Conservation (phyloP, 2,888 invertebrate genomes). For the Rotaria sp. region DNA sequence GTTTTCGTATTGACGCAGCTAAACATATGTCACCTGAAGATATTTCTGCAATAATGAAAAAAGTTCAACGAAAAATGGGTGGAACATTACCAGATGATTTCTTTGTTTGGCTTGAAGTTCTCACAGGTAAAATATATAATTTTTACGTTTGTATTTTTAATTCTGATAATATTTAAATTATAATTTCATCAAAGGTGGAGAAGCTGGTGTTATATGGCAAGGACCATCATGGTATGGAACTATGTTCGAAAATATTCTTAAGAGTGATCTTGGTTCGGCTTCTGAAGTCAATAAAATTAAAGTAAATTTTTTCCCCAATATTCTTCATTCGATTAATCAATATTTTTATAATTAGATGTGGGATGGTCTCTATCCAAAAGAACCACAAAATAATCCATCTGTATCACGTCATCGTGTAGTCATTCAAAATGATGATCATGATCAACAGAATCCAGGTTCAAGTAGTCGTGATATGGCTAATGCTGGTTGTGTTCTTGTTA, state of each 20-base stretch:
- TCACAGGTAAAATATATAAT: slow-evolving; percentile 13
- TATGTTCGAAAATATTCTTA: slow-evolving; percentile 33
- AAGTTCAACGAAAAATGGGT: slow-evolving; percentile 40
- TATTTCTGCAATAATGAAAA: slow-evolving; percentile 38
- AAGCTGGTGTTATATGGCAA: slow-evolving; percentile 38
- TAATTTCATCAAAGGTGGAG: slow-evolving; percentile 14
- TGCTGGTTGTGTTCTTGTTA: slow-evolving; percentile 39
- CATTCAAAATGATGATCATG: slow-evolving; percentile 41
- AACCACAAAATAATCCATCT: slow-evolving; percentile 35
- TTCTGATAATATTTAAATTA: too few species aligned
- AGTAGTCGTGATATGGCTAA: slow-evolving; percentile 40
- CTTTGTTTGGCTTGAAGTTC: slow-evolving; percentile 40
- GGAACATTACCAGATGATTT: slow-evolving; percentile 40
- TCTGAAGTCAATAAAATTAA: slow-evolving; percentile 39
- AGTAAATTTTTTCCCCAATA: background rate
- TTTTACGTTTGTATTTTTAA: too few species aligned
- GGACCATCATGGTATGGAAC: slow-evolving; percentile 40
- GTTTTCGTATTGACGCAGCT: slow-evolving; percentile 40
- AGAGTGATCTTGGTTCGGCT: slow-evolving; percentile 35
- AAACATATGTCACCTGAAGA: slow-evolving; percentile 40
- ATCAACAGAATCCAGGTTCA: slow-evolving; percentile 40
- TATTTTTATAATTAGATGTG: slow-evolving; percentile 2
- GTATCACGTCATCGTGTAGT: slow-evolving; percentile 37
- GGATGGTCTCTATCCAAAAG: slow-evolving; percentile 41
- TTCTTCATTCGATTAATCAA: background rate